Conservation (phyloP, 23 tunicate species). For the Botrylloides violaceus region DNA sequence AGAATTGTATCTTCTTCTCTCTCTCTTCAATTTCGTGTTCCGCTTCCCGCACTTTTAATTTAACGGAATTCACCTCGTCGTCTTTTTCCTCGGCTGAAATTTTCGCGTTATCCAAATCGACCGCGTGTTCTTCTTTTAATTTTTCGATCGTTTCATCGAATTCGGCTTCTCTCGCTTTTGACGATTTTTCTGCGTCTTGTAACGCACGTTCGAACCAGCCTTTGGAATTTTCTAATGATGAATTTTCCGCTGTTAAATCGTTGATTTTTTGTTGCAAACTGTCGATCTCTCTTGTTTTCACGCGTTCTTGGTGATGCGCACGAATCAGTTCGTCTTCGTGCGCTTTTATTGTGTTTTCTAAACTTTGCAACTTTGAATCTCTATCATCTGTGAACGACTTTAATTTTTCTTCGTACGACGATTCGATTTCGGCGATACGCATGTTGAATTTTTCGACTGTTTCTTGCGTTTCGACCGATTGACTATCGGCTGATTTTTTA, state of each 20-base stretch:
- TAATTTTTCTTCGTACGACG: slow-evolving; percentile 27
- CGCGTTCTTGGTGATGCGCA: slow-evolving; percentile 75
- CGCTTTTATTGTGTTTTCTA: slow-evolving; percentile 53
- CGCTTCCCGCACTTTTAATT: slow-evolving; percentile 20
- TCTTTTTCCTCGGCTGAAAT: slow-evolving; percentile 23
- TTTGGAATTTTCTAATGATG: slow-evolving; percentile 71
- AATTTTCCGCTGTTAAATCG: slow-evolving; percentile 46
- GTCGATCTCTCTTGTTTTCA: slow-evolving; percentile 77
- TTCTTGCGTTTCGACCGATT: slow-evolving; percentile 86
- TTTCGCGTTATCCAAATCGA: slow-evolving; percentile 40
- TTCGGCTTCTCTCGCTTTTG: slow-evolving; percentile 20
- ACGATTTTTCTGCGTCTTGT: slow-evolving; percentile 53
- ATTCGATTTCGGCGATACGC: slow-evolving; percentile 18
- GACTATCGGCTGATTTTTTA: slow-evolving; percentile 64
- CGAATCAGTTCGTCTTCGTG: slow-evolving; percentile 86
- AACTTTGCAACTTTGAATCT: slow-evolving; percentile 36
- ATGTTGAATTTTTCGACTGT: slow-evolving; percentile 37
- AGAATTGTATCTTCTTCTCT: slow-evolving; percentile 29
- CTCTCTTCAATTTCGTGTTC: slow-evolving; percentile 31
- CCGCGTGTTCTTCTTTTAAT: slow-evolving; percentile 26
- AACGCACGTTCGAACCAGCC: slow-evolving; percentile 96
- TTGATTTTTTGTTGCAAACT: slow-evolving; percentile 67
- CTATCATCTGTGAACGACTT: slow-evolving; percentile 14
- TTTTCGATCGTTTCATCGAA: slow-evolving; percentile 32
- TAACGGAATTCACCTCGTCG: slow-evolving; percentile 26